Evolutionary conservation across 2,113 vertebrate genomes (phyloP), one percentile per base, ranked within the genome.

Genomic region (Megaptera novaeangliae): DNA sequence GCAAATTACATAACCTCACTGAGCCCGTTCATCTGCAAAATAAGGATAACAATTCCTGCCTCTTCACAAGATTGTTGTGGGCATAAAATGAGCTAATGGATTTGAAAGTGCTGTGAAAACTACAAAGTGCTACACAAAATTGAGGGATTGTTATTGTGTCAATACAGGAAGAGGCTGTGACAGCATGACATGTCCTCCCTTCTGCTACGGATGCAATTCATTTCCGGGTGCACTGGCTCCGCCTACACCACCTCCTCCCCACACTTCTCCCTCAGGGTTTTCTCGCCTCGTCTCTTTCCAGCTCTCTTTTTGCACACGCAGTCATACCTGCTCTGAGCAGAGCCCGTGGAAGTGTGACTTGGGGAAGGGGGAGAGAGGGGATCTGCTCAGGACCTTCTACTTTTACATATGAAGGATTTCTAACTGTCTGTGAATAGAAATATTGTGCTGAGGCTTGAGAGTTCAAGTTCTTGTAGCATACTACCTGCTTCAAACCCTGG

Each of bases 91-190:
- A 96, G 92, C 68, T 97, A 97, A 98, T 96, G 97, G 96, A 64
- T 93, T 90, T 95, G 89, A 95, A 97, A 95, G 85, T 95, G 94
- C 95, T 98, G 87, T 97, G 97, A 94, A 97, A 97, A 95, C 93
- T 85, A 88, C 92, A 46, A 93, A 97, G 94, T 94, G 86, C 86
- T 91, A 86, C 93, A 85, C 75, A 72, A 72, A 97, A 95, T 86
- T 69, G 69, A 66, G 78, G 59, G 83, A 78, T 46, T 96, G 85
- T 95, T 96, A 95, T 68, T 41, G 29, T 96, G 94, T 96, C 95
- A 94, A 39, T 11, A 72, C 34, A 69, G 86, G 68, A 34, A 39
- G 74, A 92, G 69, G 49, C 89, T 71, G 55, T 80, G 92, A 97
- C 92, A 86, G 46, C 0, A 0, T 41, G 88, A n/a, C 94, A 46